Evolutionary conservation across 2,888 invertebrate genomes (phyloP), one percentile per base, ranked within the genome.

Genomic region (Dexiosoma caninum): DNA sequence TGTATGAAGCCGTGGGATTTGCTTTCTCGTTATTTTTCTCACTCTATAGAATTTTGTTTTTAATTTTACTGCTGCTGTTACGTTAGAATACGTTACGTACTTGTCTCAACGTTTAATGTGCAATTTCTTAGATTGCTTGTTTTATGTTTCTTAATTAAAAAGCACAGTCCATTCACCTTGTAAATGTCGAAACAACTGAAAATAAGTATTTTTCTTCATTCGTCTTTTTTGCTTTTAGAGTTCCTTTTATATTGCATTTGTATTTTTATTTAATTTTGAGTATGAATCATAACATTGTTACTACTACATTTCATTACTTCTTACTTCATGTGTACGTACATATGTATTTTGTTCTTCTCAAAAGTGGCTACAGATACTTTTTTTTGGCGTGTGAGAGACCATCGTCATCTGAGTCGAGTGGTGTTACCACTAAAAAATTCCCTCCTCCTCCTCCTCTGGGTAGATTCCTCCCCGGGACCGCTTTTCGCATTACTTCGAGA

Each of bases 181-280:
- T 44, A 74, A 70, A 72, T 64, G 57, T 62, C 21, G 64, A 69
- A 57, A 64, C 32, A 64, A 74, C 30, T 57, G 32, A 57, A 35
- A 9, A 12, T 6, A 27, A 27, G 12, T 66, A 16, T 42, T 60
- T 72, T 70, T 21, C 14, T 46, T 35, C 2, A n/a, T 46, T 40
- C 10, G 10, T 37, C 19, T 19, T 42, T 57, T 23, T 12, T 7
- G n/a, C 35, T 14, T 62, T n/a, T 6, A n/a, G 4, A 62, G 12
- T 6, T 55, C n/a, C n/a, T n/a, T 60, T 30, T 35, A 40, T 62
- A 42, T 16, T 46, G 35, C 60, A 23, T 62, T 57, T 64, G 27
- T 62, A 27, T 40, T 76, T 78, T 67, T 76, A 77, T 76, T 80
- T 71, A 76, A 77, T 72, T 72, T 80, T 77, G 72, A 72, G 71